These are phyloP conservation scores for Ammospiza maritima DNA, from an alignment of 2,797 vertebrate genomes.

Conservation along the genomic window DNA sequence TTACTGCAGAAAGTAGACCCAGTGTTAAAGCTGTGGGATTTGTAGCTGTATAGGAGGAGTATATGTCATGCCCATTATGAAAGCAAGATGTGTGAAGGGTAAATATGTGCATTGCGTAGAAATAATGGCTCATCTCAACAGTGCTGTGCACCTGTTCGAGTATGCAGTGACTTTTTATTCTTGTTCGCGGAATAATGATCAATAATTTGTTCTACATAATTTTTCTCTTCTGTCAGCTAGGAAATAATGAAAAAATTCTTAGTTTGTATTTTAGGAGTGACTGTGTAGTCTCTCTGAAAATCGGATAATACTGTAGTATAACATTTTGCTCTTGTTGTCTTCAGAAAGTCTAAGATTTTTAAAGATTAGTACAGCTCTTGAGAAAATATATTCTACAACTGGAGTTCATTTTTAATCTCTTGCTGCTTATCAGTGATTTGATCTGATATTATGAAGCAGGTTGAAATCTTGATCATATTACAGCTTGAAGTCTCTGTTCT, in stretches of 20 bases:
- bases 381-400: background rate
- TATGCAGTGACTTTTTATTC: background rate
- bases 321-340: background rate
- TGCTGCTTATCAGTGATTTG: background rate
- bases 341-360: background rate
- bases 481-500: background rate
- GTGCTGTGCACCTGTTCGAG: background rate
- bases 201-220: background rate
- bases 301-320: background rate
- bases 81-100: background rate
- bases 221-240: background rate
- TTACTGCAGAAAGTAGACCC: background rate
- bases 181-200: background rate
- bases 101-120: background rate
- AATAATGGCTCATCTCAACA: background rate
- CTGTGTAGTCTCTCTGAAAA: background rate
- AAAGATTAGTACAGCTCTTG: background rate
- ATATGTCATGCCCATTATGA: background rate
- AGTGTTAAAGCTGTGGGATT: background rate
- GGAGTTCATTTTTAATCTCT: background rate
- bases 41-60: background rate
- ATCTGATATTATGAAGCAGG: conserved; percentile 16
- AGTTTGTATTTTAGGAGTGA: background rate
- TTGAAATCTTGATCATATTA: background rate
- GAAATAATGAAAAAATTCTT: background rate